A percentile compares a stretch with the other conserved stretches of the same genome.
Evolutionary conservation across 2,797 vertebrate species (phyloP).

Genomic region (Hybognathus amarus): DNA sequence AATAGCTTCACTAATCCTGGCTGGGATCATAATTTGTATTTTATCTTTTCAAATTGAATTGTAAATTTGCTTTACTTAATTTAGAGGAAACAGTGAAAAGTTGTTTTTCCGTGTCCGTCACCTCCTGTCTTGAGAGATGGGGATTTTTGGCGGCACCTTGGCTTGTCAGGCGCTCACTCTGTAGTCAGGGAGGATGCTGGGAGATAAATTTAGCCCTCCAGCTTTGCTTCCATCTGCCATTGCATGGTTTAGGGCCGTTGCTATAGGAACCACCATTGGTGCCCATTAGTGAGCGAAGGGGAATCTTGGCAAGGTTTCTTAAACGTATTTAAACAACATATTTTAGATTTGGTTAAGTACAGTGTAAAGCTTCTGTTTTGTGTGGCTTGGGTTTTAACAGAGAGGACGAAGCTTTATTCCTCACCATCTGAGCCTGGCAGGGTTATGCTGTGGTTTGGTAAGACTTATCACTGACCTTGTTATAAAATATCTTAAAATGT

Average conservation of each 20-base stretch:
- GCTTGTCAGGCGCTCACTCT: conserved; percentile 63
- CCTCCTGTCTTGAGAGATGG: conserved; percentile 64
- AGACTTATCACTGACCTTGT: conserved; percentile 11
- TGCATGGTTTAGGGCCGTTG: conserved; percentile 84
- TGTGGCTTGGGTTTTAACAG: conserved; percentile 39
- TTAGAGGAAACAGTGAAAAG: no score
- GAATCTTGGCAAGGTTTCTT: conserved; percentile 73
- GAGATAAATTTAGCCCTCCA: conserved; percentile 85
- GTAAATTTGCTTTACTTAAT: neutral
- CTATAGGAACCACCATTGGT: conserved; percentile 84
- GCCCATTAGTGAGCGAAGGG: conserved; percentile 76
- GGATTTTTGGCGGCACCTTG: conserved; percentile 68
- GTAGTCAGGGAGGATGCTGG: conserved; percentile 79
- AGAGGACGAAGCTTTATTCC: neutral
- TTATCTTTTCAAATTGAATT: no score
- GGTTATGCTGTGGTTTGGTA: conserved; percentile 2
- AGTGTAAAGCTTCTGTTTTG: conserved; percentile 55
- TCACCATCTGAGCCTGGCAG: conserved; percentile 11
- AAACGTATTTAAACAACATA: conserved; percentile 70
- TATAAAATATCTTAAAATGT: conserved; percentile 3
- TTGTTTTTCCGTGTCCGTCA: conserved; percentile 45
- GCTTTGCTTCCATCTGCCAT: conserved; percentile 85
- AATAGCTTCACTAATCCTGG: neutral
- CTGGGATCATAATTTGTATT: neutral
- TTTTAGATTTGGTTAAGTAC: conserved; percentile 44